These are phyloP conservation scores for Aleiodes testaceus DNA, from an alignment of 2,888 invertebrate species.

Conservation along the genomic window DNA sequence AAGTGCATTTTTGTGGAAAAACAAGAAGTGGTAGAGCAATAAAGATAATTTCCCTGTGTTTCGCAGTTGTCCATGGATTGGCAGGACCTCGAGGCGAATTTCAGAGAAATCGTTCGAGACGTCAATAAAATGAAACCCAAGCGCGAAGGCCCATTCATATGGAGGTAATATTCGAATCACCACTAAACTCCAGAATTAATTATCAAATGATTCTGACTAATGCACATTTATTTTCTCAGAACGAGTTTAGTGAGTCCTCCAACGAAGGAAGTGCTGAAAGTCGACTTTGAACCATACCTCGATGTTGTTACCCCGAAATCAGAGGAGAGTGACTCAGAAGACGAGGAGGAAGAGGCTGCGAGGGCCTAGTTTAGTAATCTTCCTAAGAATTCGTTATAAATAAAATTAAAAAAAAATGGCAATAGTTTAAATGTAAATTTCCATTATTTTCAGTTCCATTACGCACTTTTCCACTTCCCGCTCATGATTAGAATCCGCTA, in stretches of 20 bases:
- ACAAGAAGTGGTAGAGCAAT: neutral
- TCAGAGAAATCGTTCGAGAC: constrained; percentile 79
- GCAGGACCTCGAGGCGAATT: constrained; percentile 82
- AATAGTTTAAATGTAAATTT: neutral
- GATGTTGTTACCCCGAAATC: constrained; percentile 47
- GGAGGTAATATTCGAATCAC: constrained; percentile 73
- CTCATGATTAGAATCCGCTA: too few relatives aligned
- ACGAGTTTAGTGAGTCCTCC: constrained; percentile 79
- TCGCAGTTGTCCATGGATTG: constrained; percentile 83
- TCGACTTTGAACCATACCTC: constrained; percentile 74
- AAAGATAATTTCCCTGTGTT: constrained; percentile 26
- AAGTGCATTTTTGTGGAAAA: constrained; percentile 58
- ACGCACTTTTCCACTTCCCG: neutral
- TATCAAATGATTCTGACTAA: neutral
- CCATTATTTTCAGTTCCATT: constrained; percentile 4
- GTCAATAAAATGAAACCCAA: constrained; percentile 80
- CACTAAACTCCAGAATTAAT: neutral
- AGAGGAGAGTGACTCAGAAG: constrained; percentile 62
- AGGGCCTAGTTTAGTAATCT: constrained; percentile 19
- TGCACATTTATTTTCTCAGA: constrained; percentile 69
- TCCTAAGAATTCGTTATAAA: neutral
- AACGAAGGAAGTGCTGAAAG: constrained; percentile 80
- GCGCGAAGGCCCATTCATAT: constrained; percentile 81
- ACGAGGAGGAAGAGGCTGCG: constrained; percentile 54
- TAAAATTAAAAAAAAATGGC: neutral